Evolutionary conservation across 2,113 vertebrate species (phyloP), one percentile per base, ranked within the genome.

Genomic region (Nannobrachium achirus): DNA sequence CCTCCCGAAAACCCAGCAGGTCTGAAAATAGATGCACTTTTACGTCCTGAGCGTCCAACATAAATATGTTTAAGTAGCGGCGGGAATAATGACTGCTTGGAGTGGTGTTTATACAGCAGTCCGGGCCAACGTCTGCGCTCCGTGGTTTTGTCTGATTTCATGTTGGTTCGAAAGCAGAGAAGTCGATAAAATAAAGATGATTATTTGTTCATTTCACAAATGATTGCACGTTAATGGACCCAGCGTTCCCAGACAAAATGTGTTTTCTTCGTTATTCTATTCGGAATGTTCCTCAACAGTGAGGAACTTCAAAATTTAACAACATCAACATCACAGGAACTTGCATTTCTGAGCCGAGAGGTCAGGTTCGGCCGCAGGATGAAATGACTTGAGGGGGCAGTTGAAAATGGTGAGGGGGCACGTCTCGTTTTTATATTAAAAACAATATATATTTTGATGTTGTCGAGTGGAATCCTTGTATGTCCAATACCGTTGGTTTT

Each of bases 11-110:
- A 53, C 59, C 50, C 63, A 60, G 38, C 39, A 45, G 46, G 50
- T 49, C 81, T 89, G 60, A 50, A 86, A 88, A 84, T 75, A 88
- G 83, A 87, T 79, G 66, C 55, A 67, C 75, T 70, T 63, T 70
- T 60, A 69, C 67, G 78, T 78, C 63, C 40, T 46, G 10, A 65
- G 51, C 66, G 69, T 87, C 83, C 83, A 87, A 86, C 60, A 84
- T 87, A 87, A 91, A 89, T 84, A 90, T 3, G 67, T 66, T 55
- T 66, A 86, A 75, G 79, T 84, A 80, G 67, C 69, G 66, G 67
- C 58, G 75, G 75, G 74, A 83, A 78, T 84, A 86, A 81, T 78
- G 65, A 82, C 65, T 57, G 62, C 60, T 13, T 50, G 45, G 68
- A 78, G 65, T 55, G 58, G 40, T 84, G 83, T 89, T 88, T 86